Base-by-base conservation (phyloP, 2,113 vertebrate genomes). In the Erythrocercus mccallii region DNA sequence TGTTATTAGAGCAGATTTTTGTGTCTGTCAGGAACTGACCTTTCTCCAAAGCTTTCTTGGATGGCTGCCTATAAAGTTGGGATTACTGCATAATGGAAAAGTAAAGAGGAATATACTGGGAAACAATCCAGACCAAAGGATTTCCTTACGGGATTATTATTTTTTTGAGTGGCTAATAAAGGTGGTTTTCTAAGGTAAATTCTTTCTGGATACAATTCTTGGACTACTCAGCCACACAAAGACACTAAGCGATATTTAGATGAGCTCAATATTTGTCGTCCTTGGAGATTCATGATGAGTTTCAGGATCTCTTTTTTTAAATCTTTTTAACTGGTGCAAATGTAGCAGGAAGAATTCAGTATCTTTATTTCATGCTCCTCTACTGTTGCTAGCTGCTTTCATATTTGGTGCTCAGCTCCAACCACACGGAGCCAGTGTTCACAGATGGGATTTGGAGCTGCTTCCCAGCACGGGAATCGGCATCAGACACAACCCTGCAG, bases 41-140 rank as follows among this genome's bases (percentile, higher is more conserved):
- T 95, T 93, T 96, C 74, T 81, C 88, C 94, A 96, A 94, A 96
- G 90, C 87, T 73, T 86, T 95, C 79, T 86, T 96, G 93, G 94
- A 90, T 35, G 25, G 51, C 72, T 47, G 94, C 95, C 94, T 78
- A 57, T 90, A 71, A 97, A 90, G 90, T 81, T 95, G 82, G 93
- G 86, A 94, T 90, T 94, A 92, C 72, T 78, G 53, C 33, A 88
- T 94, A 96, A 97, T 88, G 93, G 94, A 94, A 96, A 94, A 96
- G 78, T 91, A 95, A 92, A 94, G 72, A 95, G 87, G 69, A 88
- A 72, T 42, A 88, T 16, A 86, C 82, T 84, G 90, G 94, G 90
- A 96, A 94, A 81, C 85, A 83, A 88, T 90, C 85, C 93, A 97
- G 92, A 86, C 81, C 85, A 74, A 93, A 88, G 93, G 69, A 95